Conservation (phyloP, 2,888 invertebrate genomes). For the Ferdinandea cuprea region DNA sequence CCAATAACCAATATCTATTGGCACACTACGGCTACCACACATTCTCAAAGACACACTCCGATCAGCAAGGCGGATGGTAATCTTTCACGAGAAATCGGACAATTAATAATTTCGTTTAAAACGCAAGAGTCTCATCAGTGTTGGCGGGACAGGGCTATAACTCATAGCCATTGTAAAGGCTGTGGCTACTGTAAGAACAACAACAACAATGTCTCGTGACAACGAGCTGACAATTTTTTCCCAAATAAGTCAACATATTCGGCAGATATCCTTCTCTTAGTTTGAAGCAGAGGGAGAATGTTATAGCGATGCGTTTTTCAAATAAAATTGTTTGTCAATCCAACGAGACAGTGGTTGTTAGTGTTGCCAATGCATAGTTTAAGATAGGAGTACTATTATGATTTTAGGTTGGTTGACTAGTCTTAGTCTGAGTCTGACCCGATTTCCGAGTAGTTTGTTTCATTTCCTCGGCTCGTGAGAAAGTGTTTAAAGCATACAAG, state of each 20-base stretch:
- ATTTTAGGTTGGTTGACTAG: too few relatives aligned
- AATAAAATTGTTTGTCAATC: too few relatives aligned
- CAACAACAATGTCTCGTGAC: not conserved
- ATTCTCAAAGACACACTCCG: constrained; percentile 26
- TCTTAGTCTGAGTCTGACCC: too few relatives aligned
- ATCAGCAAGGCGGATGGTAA: constrained; percentile 18
- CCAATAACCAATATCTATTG: not conserved
- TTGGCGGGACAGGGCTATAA: constrained; percentile 35
- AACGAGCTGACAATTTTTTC: constrained; percentile 48
- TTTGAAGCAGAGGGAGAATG: too few relatives aligned
- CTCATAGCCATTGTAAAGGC: constrained; percentile 7
- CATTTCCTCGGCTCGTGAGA: too few relatives aligned
- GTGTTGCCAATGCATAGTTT: too few relatives aligned
- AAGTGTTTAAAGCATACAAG: too few relatives aligned
- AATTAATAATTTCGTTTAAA: constrained; percentile 65
- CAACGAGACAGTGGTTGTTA: too few relatives aligned
- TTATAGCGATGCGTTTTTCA: not conserved
- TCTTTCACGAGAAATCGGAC: constrained; percentile 58
- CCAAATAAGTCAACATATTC: constrained; percentile 59
- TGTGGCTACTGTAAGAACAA: not conserved
- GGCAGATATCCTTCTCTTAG: not conserved
- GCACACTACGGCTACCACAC: constrained; percentile 3
- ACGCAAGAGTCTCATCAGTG: constrained; percentile 51
- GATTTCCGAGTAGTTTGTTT: too few relatives aligned
- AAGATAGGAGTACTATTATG: too few relatives aligned